Conservation (phyloP, 2,113 vertebrate genomes). For the Callopanchax toddi region DNA sequence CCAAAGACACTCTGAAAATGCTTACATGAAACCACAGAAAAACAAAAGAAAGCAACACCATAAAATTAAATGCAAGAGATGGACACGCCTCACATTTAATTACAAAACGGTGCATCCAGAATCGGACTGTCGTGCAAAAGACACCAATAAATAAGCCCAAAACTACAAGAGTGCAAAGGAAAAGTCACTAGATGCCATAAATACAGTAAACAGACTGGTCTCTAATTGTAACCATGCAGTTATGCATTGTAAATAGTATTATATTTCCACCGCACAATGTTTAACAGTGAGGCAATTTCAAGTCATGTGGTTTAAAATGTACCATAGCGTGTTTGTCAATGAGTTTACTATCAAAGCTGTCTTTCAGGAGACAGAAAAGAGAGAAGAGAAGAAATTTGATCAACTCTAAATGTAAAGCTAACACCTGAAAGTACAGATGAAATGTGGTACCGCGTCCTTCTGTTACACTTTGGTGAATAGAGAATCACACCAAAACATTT, state of each 20-base stretch:
- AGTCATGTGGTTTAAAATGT: conserved; percentile 67
- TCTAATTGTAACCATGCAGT: conserved; percentile 36
- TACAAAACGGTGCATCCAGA: conserved; percentile 9
- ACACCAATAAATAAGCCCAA: conserved; percentile 1
- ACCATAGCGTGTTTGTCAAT: conserved; percentile 60
- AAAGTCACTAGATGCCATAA: conserved; percentile 30
- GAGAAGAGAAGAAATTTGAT: conserved; percentile 6
- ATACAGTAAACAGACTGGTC: conserved; percentile 8
- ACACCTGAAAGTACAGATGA: conserved; percentile 11
- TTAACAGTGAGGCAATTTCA: conserved; percentile 61
- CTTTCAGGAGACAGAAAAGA: conserved; percentile 31
- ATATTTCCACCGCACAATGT: conserved; percentile 60
- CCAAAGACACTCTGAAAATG: conserved; percentile 42
- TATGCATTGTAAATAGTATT: conserved; percentile 74
- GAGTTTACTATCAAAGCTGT: conserved; percentile 55
- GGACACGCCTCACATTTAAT: conserved; percentile 26
- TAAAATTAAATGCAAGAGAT: conserved; percentile 4
- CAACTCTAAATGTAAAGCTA: conserved; percentile 36
- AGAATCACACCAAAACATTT: conserved; percentile 48
- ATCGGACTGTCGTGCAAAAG: conserved; percentile 10
- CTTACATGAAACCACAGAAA: conserved; percentile 5
- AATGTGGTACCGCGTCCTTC: conserved; percentile 71
- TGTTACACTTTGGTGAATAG: conserved; percentile 56
- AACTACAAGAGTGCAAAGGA: conserved; percentile 23
- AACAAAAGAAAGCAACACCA: conserved; percentile 19